Percentiles rank a stretch among this genome's conserved stretches.
Evolutionary conservation across 2,113 vertebrate species (phyloP).

Genomic region (Labeo rohita): DNA sequence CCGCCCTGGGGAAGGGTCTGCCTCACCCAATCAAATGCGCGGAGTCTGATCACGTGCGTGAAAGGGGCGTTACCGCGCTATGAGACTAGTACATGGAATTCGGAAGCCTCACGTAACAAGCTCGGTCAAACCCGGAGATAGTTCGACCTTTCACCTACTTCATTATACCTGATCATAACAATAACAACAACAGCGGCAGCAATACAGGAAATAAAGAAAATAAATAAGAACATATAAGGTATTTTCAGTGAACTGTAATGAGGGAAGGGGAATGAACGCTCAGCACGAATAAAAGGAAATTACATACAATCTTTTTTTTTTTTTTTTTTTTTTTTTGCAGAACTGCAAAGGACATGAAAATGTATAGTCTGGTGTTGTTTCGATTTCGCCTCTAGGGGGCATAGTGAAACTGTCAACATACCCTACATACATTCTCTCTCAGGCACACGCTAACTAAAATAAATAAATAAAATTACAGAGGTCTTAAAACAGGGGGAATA

Average conservation of each 20-base stretch:
- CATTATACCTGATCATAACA: neutral
- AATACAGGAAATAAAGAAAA: neutral
- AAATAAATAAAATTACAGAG: too few relatives aligned
- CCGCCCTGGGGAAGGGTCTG: neutral
- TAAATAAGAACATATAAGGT: neutral
- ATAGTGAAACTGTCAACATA: neutral
- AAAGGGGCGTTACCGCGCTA: neutral
- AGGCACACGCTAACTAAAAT: too few relatives aligned
- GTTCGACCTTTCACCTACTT: slow-evolving; percentile 12
- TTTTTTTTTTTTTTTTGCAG: too few relatives aligned
- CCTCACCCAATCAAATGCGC: slow-evolving; percentile 40
- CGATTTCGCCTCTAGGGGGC: neutral
- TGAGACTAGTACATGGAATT: neutral
- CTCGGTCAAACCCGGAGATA: neutral
- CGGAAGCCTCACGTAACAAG: neutral
- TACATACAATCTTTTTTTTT: neutral
- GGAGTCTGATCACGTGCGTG: slow-evolving; percentile 1
- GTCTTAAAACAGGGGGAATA: too few relatives aligned
- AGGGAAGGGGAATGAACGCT: neutral
- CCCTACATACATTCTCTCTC: too few relatives aligned
- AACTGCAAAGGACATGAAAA: neutral
- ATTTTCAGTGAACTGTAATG: neutral
- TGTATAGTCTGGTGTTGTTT: neutral
- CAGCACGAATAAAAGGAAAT: neutral
- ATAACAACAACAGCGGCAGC: neutral